Base-by-base conservation (phyloP, 2,797 vertebrate genomes). In the Siniperca obscura region DNA sequence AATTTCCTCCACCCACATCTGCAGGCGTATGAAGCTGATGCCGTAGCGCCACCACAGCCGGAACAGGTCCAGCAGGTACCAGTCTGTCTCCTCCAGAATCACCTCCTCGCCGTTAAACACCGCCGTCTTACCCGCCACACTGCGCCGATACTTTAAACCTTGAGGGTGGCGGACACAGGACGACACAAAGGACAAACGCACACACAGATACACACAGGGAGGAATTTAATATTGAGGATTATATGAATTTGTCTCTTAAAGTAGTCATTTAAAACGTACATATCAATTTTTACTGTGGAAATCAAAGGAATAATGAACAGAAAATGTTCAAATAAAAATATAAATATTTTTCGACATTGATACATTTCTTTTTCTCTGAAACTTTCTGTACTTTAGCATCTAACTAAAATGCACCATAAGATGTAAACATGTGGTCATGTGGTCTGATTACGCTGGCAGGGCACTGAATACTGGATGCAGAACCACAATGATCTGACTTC, bases 1-100 rank as follows among this genome's bases (percentile, higher is more conserved):
- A 87, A 98, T 97, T 93, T 99, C 98, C 92, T 99, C 98, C 90
- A 98, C 97, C 98, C 98, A 99, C 98, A 99, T 99, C 95, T 99
- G 98, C 91, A 99, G 95, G 40, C 98, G 96, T 86, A 99, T 97
- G 92, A 99, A 99, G 92, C 98, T 98, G 95, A 98, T 99, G 69
- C 98, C 98, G 0, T 99, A 99, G 83, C 98, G 97, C 98, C 98
- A 99, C 98, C 98, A 99, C 76, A 99, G 95, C 0, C 97, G 96
- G 92, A 98, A 98, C 64, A 99, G 95, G 88, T 99, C 98, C 89
- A 99, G 95, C 84, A 99, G 95, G 89, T 99, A 99, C 98, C 98
- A 99, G 94, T 99, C 98, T 0, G 98, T 98, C 94, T 99, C 98
- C 91, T 98, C 98, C 89, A 99, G 94, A 81, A 99, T 96, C 0